A percentile compares a stretch with the other conserved stretches of the same genome.
phyloP scores from a whole-genome alignment of 2,888 invertebrate species.

The Atrina japonica region DNA sequence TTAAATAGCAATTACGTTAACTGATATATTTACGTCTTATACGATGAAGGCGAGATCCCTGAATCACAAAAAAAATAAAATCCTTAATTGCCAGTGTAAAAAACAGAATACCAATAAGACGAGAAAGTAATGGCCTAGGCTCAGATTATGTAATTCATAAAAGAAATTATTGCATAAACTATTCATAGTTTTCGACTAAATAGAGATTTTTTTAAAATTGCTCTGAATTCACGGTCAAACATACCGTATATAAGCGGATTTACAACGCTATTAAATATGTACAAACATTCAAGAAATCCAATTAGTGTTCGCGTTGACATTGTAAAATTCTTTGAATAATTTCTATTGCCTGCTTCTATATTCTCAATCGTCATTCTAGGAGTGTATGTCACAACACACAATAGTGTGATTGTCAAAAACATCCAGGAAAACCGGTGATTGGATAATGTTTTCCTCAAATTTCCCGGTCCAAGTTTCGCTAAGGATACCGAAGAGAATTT shows the following conservation, averaged over 20 bases:
- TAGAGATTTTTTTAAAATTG: not conserved
- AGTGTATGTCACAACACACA: conserved; percentile 8
- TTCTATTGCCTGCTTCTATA: conserved; percentile 21
- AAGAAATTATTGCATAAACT: too few species aligned
- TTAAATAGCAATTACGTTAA: too few species aligned
- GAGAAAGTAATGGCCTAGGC: too few species aligned
- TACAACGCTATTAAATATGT: conserved; percentile 13
- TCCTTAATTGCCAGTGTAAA: too few species aligned
- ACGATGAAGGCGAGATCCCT: too few species aligned
- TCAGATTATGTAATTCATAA: too few species aligned
- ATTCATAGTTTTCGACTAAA: not conserved
- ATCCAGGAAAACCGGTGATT: conserved; percentile 17
- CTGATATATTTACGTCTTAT: too few species aligned
- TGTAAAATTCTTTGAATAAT: conserved; percentile 6
- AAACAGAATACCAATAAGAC: too few species aligned
- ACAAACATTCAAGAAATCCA: conserved; percentile 12
- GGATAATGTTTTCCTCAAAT: conserved; percentile 1
- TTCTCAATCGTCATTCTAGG: conserved; percentile 9
- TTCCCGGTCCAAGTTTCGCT: not conserved
- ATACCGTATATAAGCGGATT: conserved; percentile 25
- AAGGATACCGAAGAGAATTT: too few species aligned
- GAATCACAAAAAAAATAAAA: too few species aligned
- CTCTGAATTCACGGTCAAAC: conserved; percentile 20
- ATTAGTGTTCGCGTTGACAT: not conserved
- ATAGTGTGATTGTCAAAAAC: conserved; percentile 18